These are phyloP conservation scores for Apamea monoglypha DNA, from an alignment of 2,888 invertebrate species.

Conservation along the genomic window DNA sequence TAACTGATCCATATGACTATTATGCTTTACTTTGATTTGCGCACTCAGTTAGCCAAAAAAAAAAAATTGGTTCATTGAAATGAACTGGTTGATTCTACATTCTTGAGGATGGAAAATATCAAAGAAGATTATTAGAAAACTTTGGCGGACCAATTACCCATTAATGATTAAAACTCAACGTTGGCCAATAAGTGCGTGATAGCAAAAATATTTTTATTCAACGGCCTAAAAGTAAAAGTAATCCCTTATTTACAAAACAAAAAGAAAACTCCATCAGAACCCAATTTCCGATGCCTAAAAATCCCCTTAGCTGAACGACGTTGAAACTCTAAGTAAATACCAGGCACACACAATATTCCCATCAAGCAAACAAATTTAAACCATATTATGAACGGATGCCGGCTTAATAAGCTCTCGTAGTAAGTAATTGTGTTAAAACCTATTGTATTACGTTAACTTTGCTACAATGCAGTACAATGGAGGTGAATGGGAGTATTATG, in stretches of 20 bases:
- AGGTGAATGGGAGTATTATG: conserved; percentile 68
- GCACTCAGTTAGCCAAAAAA: neutral
- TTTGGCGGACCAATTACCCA: neutral
- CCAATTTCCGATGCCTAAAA: conserved; percentile 16
- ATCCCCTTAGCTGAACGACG: conserved; percentile 4
- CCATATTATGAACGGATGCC: conserved; percentile 62
- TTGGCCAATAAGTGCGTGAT: neutral
- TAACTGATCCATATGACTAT: neutral
- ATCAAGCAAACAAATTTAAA: conserved; percentile 56
- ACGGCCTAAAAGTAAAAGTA: neutral
- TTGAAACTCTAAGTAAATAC: conserved; percentile 44
- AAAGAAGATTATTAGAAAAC: neutral
- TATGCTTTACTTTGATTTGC: neutral
- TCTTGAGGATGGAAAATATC: neutral
- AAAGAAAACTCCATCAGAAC: conserved; percentile 5
- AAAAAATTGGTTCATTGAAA: too few relatives aligned
- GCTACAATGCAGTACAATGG: conserved; percentile 56
- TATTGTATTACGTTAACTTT: conserved; percentile 65
- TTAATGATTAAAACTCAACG: neutral
- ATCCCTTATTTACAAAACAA: neutral
- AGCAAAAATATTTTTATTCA: neutral
- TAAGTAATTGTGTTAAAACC: conserved; percentile 70
- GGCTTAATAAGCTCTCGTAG: conserved; percentile 65
- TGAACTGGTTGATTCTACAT: neutral
- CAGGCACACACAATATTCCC: conserved; percentile 52